Evolutionary conservation across 2,888 invertebrate genomes (phyloP).

Genomic region (Anthrax anthrax): DNA sequence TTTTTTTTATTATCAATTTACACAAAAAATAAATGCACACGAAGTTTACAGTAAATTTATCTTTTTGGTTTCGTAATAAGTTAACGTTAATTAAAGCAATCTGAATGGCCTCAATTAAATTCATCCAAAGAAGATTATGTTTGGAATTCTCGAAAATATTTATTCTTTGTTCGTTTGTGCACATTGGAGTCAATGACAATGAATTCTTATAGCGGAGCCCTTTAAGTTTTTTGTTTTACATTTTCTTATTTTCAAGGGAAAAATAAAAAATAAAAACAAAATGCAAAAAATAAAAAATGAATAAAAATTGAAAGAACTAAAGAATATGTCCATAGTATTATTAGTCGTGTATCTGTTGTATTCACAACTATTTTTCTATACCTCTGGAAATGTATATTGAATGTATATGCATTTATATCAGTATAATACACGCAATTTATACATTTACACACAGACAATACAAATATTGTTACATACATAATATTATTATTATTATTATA

Average conservation of each 20-base stretch:
- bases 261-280: no score
- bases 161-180: conserved; percentile 3
- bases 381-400: no score
- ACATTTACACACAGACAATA: no score
- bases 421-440: no score
- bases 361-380: no score
- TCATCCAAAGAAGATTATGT: conserved; percentile 9
- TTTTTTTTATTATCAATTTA: background rate
- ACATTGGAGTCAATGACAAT: conserved; percentile 1
- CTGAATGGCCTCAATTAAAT: conserved; percentile 12
- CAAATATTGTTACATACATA: no score
- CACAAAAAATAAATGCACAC: conserved; percentile 7
- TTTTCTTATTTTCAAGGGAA: no score
- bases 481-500: no score
- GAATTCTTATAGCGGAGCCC: background rate
- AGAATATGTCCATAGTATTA: background rate
- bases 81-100: conserved; percentile 13
- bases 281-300: no score
- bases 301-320: no score
- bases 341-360: no score
- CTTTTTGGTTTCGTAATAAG: conserved; percentile 8
- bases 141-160: conserved; percentile 12
- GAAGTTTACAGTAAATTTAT: conserved; percentile 9
- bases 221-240: background rate
- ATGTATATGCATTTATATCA: no score